Percentiles rank a stretch among this genome's conserved stretches.
Evolutionary conservation across 2,113 vertebrate species (phyloP).

Genomic region (Cettia cetti): DNA sequence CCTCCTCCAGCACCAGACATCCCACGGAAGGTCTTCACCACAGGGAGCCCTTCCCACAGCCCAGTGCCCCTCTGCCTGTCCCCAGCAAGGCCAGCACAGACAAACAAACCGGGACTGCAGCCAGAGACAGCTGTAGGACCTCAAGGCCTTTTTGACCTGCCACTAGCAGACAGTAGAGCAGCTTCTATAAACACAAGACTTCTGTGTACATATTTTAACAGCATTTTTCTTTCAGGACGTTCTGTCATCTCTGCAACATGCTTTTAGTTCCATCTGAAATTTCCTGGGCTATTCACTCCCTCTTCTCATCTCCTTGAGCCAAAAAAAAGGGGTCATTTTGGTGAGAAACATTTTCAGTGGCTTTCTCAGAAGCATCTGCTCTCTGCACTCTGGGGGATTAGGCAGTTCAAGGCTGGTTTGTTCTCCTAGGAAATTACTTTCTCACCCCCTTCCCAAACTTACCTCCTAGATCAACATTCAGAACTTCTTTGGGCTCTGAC

Average conservation of each 20-base stretch:
- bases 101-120: not conserved
- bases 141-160: not conserved
- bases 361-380: not conserved
- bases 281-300: not conserved
- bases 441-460: not conserved
- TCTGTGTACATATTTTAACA: not conserved
- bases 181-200: not conserved
- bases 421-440: not conserved
- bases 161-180: not conserved
- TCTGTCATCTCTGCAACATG: not conserved
- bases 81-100: not conserved
- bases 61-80: not conserved
- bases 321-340: not conserved
- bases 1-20: not conserved
- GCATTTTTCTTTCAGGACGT: not conserved
- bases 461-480: not conserved
- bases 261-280: not conserved
- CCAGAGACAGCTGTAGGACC: not conserved
- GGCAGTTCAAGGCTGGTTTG: not conserved
- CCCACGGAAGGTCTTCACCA: accelerated
- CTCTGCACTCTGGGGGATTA: not conserved
- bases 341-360: not conserved
- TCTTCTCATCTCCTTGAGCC: not conserved
- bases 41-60: not conserved
- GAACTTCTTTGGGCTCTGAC: not conserved